These are phyloP conservation scores for Eolophus roseicapilla DNA, from an alignment of 2,113 vertebrate genomes.

Conservation along the genomic window DNA sequence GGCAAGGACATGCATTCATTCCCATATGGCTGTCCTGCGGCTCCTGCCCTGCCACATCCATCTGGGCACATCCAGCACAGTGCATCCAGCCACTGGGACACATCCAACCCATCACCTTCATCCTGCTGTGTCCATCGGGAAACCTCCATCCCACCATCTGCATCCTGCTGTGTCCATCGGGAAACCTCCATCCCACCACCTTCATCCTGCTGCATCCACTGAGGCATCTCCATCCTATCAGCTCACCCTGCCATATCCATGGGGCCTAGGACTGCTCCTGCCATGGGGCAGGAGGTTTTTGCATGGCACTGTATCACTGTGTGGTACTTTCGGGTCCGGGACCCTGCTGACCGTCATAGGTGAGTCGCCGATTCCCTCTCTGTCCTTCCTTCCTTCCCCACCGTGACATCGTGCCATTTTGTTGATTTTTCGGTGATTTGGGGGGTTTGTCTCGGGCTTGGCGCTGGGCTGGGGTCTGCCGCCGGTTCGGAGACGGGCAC, in stretches of 20 bases:
- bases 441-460: neutral
- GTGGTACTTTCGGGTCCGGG: neutral
- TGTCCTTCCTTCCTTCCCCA: neutral
- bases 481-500: rapidly evolving
- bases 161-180: neutral
- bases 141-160: neutral
- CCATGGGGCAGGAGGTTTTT: conserved; percentile 35
- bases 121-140: neutral
- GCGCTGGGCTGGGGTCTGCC: neutral
- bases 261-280: neutral
- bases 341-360: neutral
- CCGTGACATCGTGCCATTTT: neutral
- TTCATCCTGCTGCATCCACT: no score
- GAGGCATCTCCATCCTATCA: neutral
- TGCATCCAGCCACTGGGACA: neutral
- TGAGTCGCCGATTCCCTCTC: conserved; percentile 42
- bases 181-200: neutral
- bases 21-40: neutral
- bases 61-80: rapidly evolving
- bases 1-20: neutral
- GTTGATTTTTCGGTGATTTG: neutral
- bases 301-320: conserved; percentile 1
- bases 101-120: no score
- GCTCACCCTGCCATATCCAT: neutral
- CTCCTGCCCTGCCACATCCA: neutral